Conservation (phyloP, 2,888 invertebrate genomes). For the Heteromurus nitidus region DNA sequence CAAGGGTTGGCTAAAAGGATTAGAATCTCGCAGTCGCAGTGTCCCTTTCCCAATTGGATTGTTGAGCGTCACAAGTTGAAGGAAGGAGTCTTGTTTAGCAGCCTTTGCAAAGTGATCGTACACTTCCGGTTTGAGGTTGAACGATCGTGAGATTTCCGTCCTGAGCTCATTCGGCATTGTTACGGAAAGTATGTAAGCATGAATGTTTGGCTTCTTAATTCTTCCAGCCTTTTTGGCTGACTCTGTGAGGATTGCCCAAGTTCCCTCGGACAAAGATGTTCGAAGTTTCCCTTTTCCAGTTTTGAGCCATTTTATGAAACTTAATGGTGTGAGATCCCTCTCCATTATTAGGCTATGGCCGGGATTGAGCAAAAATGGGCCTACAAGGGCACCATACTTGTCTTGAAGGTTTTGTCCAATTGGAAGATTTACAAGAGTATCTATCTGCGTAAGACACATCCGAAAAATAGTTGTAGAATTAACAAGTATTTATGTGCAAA, state of each 20-base stretch:
- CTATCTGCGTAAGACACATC: too few species aligned
- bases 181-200: conserved; percentile 65
- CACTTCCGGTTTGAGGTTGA: conserved; percentile 63
- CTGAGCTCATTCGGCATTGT: conserved; percentile 47
- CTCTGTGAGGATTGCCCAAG: conserved; percentile 55
- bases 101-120: conserved; percentile 37
- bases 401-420: conserved; percentile 70
- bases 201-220: conserved; percentile 61
- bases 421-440: conserved; percentile 65
- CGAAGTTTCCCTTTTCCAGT: conserved; percentile 50
- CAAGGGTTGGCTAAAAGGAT: conserved; percentile 59
- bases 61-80: conserved; percentile 65
- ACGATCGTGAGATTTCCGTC: conserved; percentile 38
- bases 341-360: too few species aligned
- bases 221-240: conserved; percentile 52
- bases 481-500: too few species aligned
- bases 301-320: not conserved
- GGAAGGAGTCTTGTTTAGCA: conserved; percentile 62
- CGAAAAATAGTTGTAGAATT: too few species aligned
- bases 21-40: conserved; percentile 49
- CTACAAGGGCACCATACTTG: conserved; percentile 68
- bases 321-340: not conserved
- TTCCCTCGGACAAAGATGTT: conserved; percentile 63
- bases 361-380: conserved; percentile 67
- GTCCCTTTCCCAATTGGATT: conserved; percentile 61